A percentile compares a stretch with the other conserved stretches of the same genome.
These are phyloP conservation scores for Drosophila trapezifrons DNA, from an alignment of 1,140 invertebrate species.

Conservation along the genomic window DNA sequence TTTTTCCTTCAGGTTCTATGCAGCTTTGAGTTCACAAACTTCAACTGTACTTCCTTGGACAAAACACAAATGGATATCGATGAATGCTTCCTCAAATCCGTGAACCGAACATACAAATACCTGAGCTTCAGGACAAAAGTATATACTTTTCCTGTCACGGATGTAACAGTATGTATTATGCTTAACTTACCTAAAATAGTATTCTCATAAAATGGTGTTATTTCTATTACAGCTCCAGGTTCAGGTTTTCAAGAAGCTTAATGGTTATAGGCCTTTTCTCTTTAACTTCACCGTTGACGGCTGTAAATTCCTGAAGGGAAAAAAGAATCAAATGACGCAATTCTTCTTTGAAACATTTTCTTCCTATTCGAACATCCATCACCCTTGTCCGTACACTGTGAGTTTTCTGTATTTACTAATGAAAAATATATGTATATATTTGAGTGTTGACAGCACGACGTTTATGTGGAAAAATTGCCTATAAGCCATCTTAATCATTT, in stretches of 20 bases:
- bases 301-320: slow-evolving; percentile 6
- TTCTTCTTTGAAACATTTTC: slow-evolving; percentile 7
- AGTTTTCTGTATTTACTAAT: neutral
- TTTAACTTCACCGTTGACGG: slow-evolving; percentile 1
- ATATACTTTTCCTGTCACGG: neutral
- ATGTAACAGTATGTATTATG: neutral
- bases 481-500: slow-evolving; percentile 7
- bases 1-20: neutral
- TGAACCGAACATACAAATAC: slow-evolving; percentile 12
- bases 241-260: neutral
- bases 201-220: no score
- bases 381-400: slow-evolving; percentile 11
- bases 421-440: neutral
- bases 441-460: neutral
- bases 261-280: slow-evolving; percentile 9
- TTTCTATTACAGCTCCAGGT: neutral
- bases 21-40: slow-evolving; percentile 17
- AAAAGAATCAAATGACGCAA: neutral
- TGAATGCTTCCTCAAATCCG: slow-evolving; percentile 10
- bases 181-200: neutral
- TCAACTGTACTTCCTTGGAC: slow-evolving; percentile 9
- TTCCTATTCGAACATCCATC: neutral
- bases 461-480: slow-evolving; percentile 5
- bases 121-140: slow-evolving; percentile 10
- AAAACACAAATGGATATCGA: neutral